A percentile compares a stretch with the other conserved stretches of the same genome.
Evolutionary conservation across 1,140 invertebrate genomes (phyloP).

Genomic region (Chironomus tepperi): DNA sequence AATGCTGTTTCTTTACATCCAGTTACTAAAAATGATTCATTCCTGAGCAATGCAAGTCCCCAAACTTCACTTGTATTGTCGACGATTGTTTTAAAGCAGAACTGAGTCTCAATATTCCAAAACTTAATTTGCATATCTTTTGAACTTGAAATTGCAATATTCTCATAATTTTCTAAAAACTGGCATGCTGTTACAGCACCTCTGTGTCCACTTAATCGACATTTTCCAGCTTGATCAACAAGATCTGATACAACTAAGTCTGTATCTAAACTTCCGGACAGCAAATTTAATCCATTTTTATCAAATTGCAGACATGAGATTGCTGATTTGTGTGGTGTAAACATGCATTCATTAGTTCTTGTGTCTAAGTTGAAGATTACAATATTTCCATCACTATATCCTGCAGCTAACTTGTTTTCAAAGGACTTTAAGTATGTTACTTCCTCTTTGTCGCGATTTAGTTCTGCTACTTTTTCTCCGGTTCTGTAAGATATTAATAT

Average conservation of each 20-base stretch:
- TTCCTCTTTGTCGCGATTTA: slow-evolving; percentile 65
- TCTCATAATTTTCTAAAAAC: slow-evolving; percentile 63
- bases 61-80: slow-evolving; percentile 77
- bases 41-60: slow-evolving; percentile 67
- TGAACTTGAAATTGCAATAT: slow-evolving; percentile 79
- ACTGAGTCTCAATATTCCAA: slow-evolving; percentile 91
- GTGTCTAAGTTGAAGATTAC: slow-evolving; percentile 67
- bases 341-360: slow-evolving; percentile 63
- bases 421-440: slow-evolving; percentile 65
- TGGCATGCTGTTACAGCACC: slow-evolving; percentile 76
- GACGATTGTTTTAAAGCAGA: slow-evolving; percentile 90
- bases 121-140: slow-evolving; percentile 95
- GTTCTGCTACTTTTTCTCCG: slow-evolving; percentile 72
- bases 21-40: slow-evolving; percentile 75
- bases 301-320: slow-evolving; percentile 73
- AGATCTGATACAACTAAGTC: slow-evolving; percentile 94
- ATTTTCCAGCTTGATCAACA: slow-evolving; percentile 81
- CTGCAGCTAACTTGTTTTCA: slow-evolving; percentile 70
- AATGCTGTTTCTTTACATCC: slow-evolving; percentile 79
- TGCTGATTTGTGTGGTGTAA: slow-evolving; percentile 81
- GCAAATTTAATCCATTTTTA: slow-evolving; percentile 41
- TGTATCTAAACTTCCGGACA: slow-evolving; percentile 55
- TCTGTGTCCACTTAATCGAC: slow-evolving; percentile 86
- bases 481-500: slow-evolving; percentile 43
- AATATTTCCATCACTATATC: slow-evolving; percentile 83